A percentile compares a stretch with the other conserved stretches of the same genome.
phyloP scores from a whole-genome alignment of 2,113 vertebrate genomes.

The Rattus rattus region DNA sequence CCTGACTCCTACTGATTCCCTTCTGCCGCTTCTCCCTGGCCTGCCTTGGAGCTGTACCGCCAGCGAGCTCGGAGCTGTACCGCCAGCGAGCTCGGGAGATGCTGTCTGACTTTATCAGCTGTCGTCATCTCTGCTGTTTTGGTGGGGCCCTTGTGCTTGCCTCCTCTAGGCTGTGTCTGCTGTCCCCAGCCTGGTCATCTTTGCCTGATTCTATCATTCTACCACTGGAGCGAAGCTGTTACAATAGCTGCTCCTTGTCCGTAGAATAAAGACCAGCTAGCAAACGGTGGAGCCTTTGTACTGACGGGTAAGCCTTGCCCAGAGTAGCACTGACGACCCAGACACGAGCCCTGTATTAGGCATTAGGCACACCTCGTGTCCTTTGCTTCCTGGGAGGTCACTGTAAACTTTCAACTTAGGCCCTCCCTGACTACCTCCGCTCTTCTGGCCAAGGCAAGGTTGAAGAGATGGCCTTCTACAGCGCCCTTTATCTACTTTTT shows the following conservation, averaged over 20 bases:
- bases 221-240: background rate
- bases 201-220: background rate
- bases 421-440: background rate
- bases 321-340: background rate
- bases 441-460: background rate
- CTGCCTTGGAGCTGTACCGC: too few relatives aligned
- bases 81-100: fast-evolving
- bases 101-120: background rate
- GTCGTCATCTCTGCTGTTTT: too few relatives aligned
- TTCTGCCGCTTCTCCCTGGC: background rate
- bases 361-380: background rate
- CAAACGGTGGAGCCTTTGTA: background rate
- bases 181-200: background rate
- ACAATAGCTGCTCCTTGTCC: background rate
- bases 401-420: background rate
- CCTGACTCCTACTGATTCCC: background rate
- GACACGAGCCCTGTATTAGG: too few relatives aligned
- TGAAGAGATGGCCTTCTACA: background rate
- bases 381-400: background rate
- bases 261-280: background rate
- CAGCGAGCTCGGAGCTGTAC: fast-evolving
- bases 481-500: background rate
- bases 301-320: background rate
- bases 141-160: background rate
- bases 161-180: background rate